Conservation (phyloP, 2,797 vertebrate species). For the Spinibarbus caldwelli region DNA sequence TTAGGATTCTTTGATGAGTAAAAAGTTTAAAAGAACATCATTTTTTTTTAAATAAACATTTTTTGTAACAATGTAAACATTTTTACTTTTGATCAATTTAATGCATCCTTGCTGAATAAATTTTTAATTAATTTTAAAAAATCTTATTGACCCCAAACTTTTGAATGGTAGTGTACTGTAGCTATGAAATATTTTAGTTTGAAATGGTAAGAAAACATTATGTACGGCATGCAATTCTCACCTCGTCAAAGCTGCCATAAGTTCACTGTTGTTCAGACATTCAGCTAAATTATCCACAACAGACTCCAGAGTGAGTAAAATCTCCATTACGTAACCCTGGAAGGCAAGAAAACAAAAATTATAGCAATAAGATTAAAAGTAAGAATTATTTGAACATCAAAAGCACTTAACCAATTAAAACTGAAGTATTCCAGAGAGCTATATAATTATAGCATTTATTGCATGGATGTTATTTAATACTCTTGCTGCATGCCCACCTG, state of each 20-base stretch:
- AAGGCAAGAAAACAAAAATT: constrained; percentile 1
- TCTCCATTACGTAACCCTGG: constrained; percentile 98
- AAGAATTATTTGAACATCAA: background rate
- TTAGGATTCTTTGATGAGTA: too few relatives aligned
- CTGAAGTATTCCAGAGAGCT: background rate
- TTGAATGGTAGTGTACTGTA: background rate
- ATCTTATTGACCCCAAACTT: too few relatives aligned
- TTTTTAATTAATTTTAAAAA: too few relatives aligned
- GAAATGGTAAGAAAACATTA: background rate
- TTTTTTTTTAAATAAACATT: too few relatives aligned
- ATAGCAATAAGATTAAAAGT: background rate
- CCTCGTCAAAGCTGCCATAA: constrained; percentile 94
- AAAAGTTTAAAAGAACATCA: too few relatives aligned
- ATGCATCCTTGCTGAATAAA: too few relatives aligned
- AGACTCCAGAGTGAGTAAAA: constrained; percentile 93
- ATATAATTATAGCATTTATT: too few relatives aligned
- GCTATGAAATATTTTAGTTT: background rate
- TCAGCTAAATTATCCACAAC: constrained; percentile 97
- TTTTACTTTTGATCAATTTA: too few relatives aligned
- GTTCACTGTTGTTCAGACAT: constrained; percentile 96
- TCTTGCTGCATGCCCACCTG: constrained; percentile 79
- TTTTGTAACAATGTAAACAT: too few relatives aligned
- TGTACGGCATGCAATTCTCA: constrained; percentile 65
- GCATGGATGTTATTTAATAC: background rate
- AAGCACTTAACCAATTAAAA: background rate